Base-by-base conservation (phyloP, 2,888 invertebrate species). In the Anorthoa munda region DNA sequence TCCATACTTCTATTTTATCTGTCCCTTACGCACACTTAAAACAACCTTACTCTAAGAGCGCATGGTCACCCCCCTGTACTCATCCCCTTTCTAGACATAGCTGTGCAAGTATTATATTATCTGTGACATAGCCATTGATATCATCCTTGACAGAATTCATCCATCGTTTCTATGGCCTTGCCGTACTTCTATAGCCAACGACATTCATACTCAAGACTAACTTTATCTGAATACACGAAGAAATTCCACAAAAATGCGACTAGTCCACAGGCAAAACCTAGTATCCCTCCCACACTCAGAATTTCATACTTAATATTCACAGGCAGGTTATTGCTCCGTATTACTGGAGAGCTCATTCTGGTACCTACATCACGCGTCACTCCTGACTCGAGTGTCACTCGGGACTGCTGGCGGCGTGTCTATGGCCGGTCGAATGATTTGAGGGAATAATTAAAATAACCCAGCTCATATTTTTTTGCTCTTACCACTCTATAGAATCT, bases 291-390 rank as follows among this genome's bases (percentile, higher is more conserved):
- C 12, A 39, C n/a, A 55, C 48, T 53, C 18, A 59, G 31, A 48
- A 18, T 11, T 51, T 13, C n/a, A 31, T 39, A 64, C 56, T 72
- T 63, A 64, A 78, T 78, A 78, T 78, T 78, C 67, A 59, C 18
- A 55, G 26, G 18, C 66, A 60, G 69, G 55, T 67, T 70, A 75
- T 46, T 51, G 60, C 56, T 67, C 80, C 56, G n/a, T 31, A 58
- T 61, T 56, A 55, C 48, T 50, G n/a, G 21, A 76, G 53, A 53
- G 71, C 67, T 72, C 66, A 71, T 72, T 53, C 81, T 11, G 17
- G 58, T 59, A 77, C 73, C 81, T 77, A 66, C 46, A 61, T 77
- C 77, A 81, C 68, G 67, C 66, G 72, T 77, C 73, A 70, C 77
- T 61, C 53, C 21, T 56, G 55, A 51, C 17, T 48, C 7, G 55